Base-by-base conservation (phyloP, 1,140 invertebrate genomes). In the Drosophila ananassae region DNA sequence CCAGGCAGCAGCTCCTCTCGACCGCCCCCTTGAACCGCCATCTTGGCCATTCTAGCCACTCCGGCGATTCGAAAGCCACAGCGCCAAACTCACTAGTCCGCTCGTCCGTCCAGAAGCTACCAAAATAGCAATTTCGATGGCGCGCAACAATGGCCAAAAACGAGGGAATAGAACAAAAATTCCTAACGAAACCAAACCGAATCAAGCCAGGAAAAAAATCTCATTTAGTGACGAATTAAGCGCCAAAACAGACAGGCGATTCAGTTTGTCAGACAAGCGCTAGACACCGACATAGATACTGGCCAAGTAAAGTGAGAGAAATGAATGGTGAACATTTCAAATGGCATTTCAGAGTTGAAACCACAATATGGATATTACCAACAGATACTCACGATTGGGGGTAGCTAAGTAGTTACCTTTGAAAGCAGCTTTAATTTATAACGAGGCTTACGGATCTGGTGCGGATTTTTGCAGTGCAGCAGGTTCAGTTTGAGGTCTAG, bases 191-290 rank as follows among this genome's bases (percentile, higher is more conserved):
- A 41, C 17, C 48, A 21, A 74, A 60, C 51, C 37, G 46, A 54
- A 47, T 22, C 21, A 21, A 24, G n/a, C 53, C 30, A 25, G 46
- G 59, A 50, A 69, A 68, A 68, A 90, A 81, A 80, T 77, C 84
- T 89, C 89, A 90, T 90, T 90, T 90, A 90, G 89, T 90, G 89
- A 90, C 89, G 89, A 90, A 90, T 90, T 90, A 90, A 90, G 89
- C 89, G 82, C 82, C 83, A 89, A 83, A 89, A 89, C 83, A 89
- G 83, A 89, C 83, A 79, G 78, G 67, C 79, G 72, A 79, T 82
- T 82, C 83, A 87, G 59, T 73, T 73, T 82, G 82, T 82, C 78
- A 87, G 81, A 84, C 67, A 75, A 67, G 72, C 60, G 75, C 60
- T 64, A 74, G 77, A 79, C 73, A 57, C 28, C 37, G 54, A 72